A percentile compares a stretch with the other conserved stretches of the same genome.
Evolutionary conservation across 2,888 invertebrate genomes (phyloP).

Genomic region (Himalopsyche japonica): DNA sequence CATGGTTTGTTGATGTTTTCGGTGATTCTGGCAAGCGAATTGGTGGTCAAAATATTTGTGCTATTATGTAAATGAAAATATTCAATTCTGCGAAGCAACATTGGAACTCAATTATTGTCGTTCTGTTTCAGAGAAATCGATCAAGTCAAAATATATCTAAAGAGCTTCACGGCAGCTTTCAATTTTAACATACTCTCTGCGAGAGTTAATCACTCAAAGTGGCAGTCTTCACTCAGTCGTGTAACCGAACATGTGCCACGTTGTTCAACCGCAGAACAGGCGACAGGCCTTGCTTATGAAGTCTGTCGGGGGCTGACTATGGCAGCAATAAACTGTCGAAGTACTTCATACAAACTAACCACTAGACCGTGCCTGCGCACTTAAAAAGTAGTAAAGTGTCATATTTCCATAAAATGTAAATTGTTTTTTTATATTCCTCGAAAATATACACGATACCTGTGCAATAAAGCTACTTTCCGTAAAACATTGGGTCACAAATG

Average conservation of each 20-base stretch:
- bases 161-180: not conserved
- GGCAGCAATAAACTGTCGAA: not conserved
- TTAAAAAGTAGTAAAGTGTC: too few species aligned
- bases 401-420: too few species aligned
- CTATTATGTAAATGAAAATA: too few species aligned
- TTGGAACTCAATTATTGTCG: not conserved
- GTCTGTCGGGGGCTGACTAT: not conserved
- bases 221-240: not conserved
- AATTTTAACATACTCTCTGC: not conserved
- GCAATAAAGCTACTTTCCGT: too few species aligned
- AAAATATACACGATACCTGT: too few species aligned
- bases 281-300: not conserved
- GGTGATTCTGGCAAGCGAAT: too few species aligned
- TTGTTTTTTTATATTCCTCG: too few species aligned
- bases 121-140: not conserved
- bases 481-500: too few species aligned
- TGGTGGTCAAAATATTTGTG: too few species aligned
- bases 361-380: not conserved
- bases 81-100: not conserved
- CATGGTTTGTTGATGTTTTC: too few species aligned
- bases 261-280: not conserved
- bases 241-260: not conserved
- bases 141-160: not conserved
- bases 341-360: not conserved
- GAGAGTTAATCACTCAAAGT: not conserved